Base-by-base conservation (phyloP, 2,113 vertebrate genomes). In the Cebidichthys violaceus region DNA sequence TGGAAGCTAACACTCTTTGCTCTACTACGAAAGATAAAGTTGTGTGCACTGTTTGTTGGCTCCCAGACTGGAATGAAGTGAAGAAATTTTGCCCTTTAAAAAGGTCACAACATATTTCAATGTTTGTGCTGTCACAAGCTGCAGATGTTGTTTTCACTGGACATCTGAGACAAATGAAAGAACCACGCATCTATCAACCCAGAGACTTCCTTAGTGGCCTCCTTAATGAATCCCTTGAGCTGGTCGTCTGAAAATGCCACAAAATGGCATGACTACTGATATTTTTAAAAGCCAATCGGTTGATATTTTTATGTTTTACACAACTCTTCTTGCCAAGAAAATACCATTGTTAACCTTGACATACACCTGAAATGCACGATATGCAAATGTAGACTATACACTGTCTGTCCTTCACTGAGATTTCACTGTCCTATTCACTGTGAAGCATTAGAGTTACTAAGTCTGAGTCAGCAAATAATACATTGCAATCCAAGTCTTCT, bases 41-140 rank as follows among this genome's bases (percentile, higher is more conserved):
- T 29, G 47, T 24, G 27, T 52, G n/a, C 24, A 17, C 18, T 24
- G 27, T 52, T 61, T 45, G n/a, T 55, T 83, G 37, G 20, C 37
- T 61, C 61, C 37, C 33, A 81, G 54, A 75, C 57, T 55, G 59
- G 45, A 60, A 77, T 45, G 31, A 69, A 75, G 57, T 29, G 50
- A 70, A 33, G 65, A 61, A 24, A 65, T 60, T 14, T 45, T 81
- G 70, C 65, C 88, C 70, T 85, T 86, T 79, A 79, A 77, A 86
- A 60, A 57, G 37, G 66, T 73, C 55, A 27, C 6, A n/a, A 33
- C 15, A 29, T 41, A 66, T 33, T 52, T 54, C 18, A 66, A 5
- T 41, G 2, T 13, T 39, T 62, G 35, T 67, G 27, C 33, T 60
- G 43, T 66, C 35, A 66, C 17, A 59, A 59, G 47, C 47, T 59